Base-by-base conservation (phyloP, 2,113 vertebrate species). In the Scomber colias region DNA sequence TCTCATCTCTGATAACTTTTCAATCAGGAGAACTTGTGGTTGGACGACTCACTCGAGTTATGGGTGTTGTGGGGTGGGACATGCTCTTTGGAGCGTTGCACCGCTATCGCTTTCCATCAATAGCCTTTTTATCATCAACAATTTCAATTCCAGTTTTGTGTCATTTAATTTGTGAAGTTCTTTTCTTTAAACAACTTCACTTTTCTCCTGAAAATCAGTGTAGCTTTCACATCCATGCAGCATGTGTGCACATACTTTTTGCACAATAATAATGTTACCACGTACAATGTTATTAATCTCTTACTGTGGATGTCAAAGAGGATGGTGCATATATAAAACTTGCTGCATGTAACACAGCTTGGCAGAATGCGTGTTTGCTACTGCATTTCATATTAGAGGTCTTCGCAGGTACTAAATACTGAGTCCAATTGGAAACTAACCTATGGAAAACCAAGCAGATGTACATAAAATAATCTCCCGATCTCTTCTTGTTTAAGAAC, bases 1-100 rank as follows among this genome's bases (percentile, higher is more conserved):
- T 86, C 85, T 81, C 85, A 50, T 72, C 59, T 35, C 83, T 84
- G 87, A 92, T 86, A 92, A 83, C 89, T 90, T 89, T 87, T 89
- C 89, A 89, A 88, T 91, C 87, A 82, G 64, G 66, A 61, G 60
- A 81, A 89, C 89, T 60, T 77, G 78, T 44, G 71, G 48, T 75
- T 74, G 82, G 78, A 87, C 57, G 63, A 87, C 81, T 89, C 81
- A 71, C 80, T 85, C 46, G 2, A 80, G 55, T 44, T 65, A 74
- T 11, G 55, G 64, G 61, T 69, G 82, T 86, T 55, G 84, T 16
- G 48, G 44, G 78, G 65, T 30, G 78, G 65, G 54, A 71, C 61
- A 21, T 49, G 78, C 64, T 74, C 71, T 64, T 51, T 40, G 82
- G 55, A 72, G 75, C 71, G 1, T 54, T 53, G 46, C 12, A 9